Conservation (phyloP, 2,888 invertebrate genomes). For the Deroplatys truncata region DNA sequence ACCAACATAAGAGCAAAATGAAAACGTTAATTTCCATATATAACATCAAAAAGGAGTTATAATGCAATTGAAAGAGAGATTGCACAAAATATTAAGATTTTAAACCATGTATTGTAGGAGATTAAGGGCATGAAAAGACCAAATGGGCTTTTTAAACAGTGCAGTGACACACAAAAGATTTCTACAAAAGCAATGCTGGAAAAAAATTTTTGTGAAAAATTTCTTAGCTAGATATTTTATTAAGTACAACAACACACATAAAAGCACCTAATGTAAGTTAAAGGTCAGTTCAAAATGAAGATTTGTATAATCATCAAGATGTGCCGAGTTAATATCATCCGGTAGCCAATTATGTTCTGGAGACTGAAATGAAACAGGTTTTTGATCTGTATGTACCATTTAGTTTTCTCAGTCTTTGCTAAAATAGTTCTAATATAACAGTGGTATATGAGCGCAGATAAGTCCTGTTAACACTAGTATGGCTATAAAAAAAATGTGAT, state of each 20-base stretch:
- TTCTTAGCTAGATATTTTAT: background rate
- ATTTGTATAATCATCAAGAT: background rate
- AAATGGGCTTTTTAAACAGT: background rate
- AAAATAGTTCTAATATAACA: background rate
- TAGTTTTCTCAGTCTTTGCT: background rate
- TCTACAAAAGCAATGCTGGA: background rate
- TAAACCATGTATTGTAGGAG: background rate
- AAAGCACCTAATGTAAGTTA: background rate
- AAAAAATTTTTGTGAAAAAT: too few species aligned
- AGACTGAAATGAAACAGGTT: constrained; percentile 2
- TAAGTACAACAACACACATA: background rate
- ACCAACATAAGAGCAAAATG: too few species aligned
- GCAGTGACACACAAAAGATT: background rate
- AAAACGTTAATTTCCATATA: background rate
- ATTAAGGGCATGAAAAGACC: background rate
- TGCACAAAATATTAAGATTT: background rate
- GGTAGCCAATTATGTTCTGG: background rate
- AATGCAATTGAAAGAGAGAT: background rate
- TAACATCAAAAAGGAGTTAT: background rate
- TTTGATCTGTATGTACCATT: background rate
- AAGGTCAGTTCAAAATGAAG: constrained; percentile 7
- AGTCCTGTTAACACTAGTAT: background rate
- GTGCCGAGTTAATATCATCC: background rate
- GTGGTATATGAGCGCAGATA: background rate
- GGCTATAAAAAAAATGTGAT: background rate